Evolutionary conservation across 2,888 invertebrate genomes (phyloP).

Genomic region (Salpingus planirostris): DNA sequence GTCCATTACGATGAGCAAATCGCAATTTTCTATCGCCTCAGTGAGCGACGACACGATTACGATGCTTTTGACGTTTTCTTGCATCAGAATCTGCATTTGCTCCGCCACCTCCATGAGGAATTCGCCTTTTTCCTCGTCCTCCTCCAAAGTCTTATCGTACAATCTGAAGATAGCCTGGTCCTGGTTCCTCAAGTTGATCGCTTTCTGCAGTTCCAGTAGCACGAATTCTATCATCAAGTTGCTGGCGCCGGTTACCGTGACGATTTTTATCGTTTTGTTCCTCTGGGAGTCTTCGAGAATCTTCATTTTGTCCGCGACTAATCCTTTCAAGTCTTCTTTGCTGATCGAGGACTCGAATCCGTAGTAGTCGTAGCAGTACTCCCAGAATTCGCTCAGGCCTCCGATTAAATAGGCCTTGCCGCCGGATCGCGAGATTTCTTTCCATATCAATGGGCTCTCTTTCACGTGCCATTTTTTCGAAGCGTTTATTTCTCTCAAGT

Average conservation of each 20-base stretch:
- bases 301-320: constrained; percentile 7
- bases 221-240: constrained; percentile 26
- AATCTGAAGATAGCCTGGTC: constrained; percentile 28
- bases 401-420: constrained; percentile 52
- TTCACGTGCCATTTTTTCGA: constrained; percentile 49
- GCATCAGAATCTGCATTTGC: constrained; percentile 15
- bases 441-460: constrained; percentile 52
- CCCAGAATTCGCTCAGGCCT: constrained; percentile 50
- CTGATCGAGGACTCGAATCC: constrained; percentile 31
- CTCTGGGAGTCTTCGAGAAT: constrained; percentile 5
- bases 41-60: constrained; percentile 40
- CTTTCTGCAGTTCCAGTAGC: constrained; percentile 26
- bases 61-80: constrained; percentile 23
- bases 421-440: constrained; percentile 48
- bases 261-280: neutral
- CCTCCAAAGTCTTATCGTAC: constrained; percentile 24
- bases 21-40: constrained; percentile 42
- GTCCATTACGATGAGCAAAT: constrained; percentile 47
- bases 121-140: constrained; percentile 12
- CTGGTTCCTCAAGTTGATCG: constrained; percentile 20
- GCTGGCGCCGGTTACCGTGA: constrained; percentile 19
- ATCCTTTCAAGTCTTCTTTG: constrained; percentile 4
- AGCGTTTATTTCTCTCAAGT: constrained; percentile 45
- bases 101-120: constrained; percentile 22
- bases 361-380: constrained; percentile 54